A percentile compares a stretch with the other conserved stretches of the same genome.
These are phyloP conservation scores for Phoebastria nigripes DNA, from an alignment of 2,797 vertebrate species.

Conservation along the genomic window DNA sequence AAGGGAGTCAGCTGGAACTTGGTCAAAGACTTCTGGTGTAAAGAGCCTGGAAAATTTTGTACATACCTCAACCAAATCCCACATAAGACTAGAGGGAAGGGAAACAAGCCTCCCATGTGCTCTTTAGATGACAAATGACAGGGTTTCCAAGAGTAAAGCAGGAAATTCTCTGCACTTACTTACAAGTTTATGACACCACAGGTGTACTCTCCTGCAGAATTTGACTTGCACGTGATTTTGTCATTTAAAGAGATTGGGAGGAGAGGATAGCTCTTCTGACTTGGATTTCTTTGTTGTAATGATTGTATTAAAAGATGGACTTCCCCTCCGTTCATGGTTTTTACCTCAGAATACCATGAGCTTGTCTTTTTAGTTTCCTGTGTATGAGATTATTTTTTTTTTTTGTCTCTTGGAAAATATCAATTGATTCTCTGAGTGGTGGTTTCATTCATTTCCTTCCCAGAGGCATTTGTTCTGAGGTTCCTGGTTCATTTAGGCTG, in stretches of 20 bases:
- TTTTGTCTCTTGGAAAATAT: neutral
- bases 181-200: neutral
- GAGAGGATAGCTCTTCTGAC: neutral
- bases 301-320: neutral
- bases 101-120: neutral
- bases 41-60: constrained; percentile 6
- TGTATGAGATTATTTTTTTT: neutral
- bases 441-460: neutral
- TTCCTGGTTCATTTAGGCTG: neutral
- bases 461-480: neutral
- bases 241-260: neutral
- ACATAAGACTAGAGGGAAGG: neutral
- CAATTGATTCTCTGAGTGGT: neutral
- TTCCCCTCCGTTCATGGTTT: neutral
- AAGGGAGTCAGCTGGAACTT: neutral
- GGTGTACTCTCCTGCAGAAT: neutral
- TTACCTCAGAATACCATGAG: neutral
- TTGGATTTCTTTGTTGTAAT: neutral
- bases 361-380: neutral
- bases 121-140: neutral
- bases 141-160: neutral
- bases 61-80: neutral
- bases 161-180: neutral
- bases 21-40: neutral
- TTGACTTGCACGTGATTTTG: neutral